Evolutionary conservation across 2,113 vertebrate genomes (phyloP), one percentile per base, ranked within the genome.

Genomic region (Dendrocopos noguchii): DNA sequence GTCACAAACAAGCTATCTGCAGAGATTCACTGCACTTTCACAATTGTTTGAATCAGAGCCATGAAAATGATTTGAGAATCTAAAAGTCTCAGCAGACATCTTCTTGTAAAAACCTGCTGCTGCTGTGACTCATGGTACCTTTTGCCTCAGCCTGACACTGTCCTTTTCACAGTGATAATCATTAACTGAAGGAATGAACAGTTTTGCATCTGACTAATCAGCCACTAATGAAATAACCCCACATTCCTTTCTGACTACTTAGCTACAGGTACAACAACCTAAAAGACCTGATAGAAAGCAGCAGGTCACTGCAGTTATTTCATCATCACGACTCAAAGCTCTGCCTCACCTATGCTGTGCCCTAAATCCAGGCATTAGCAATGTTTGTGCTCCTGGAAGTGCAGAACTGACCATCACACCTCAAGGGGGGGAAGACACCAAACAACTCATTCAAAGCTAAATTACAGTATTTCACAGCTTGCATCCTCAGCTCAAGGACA

Each of bases 341-440:
- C 53, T 79, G 84, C 63, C 70, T 93, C 80, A 84, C 80, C 80
- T 60, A 20, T 34, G 27, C 50, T 57, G 55, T 61, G 80, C 46
- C 78, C 89, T 79, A 91, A 72, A 90, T 90, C 61, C 83, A 78
- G 50, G 29, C 17, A 68, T 93, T 85, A 86, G 28, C 71, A 65
- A 63, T 4, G 17, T 72, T 87, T 61, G 36, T 53, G 55, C 44
- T 61, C 28, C 53, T 84, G 55, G 25, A 88, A 87, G 44, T 1
- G 10, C 47, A 78, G 22, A 84, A 81, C 57, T 72, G 57, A 47
- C 31, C 10, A 53, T 10, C 0, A 0, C 28, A 36, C 31, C 22
- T 42, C 47, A 75, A 74, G 59, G 0, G 3, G 0, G 0, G 27
- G 33, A 80, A 90, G 73, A 44, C 36, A 90, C 25, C 28, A 34